Conservation (phyloP, 2,888 invertebrate species). For the Diloba caeruleocephala region DNA sequence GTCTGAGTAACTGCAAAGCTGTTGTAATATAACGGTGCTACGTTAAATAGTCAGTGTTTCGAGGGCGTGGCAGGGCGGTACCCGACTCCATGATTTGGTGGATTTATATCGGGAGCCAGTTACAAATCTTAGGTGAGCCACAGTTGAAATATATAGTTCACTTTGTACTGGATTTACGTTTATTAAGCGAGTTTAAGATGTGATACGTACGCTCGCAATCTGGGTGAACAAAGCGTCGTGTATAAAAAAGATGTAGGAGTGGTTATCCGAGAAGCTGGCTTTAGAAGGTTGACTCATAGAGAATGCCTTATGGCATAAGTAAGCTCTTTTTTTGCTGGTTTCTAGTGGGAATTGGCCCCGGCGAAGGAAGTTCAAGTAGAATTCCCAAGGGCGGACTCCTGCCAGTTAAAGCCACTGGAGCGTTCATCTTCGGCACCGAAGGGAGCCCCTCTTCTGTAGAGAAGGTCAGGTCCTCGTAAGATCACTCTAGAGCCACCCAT, state of each 20-base stretch:
- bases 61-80: conserved; percentile 56
- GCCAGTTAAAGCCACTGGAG: too few relatives aligned
- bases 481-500: too few relatives aligned
- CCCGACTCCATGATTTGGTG: conserved; percentile 57
- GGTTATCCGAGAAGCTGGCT: too few relatives aligned
- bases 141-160: conserved; percentile 77
- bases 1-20: conserved; percentile 52
- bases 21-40: conserved; percentile 44
- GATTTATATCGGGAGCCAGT: conserved; percentile 68
- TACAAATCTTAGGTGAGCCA: conserved; percentile 83
- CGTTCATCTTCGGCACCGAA: too few relatives aligned
- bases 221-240: conserved; percentile 37
- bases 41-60: conserved; percentile 47
- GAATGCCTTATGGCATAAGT: too few relatives aligned
- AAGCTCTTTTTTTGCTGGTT: too few relatives aligned
- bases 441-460: too few relatives aligned
- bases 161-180: conserved; percentile 79
- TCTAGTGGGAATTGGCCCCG: too few relatives aligned
- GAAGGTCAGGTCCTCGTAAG: too few relatives aligned
- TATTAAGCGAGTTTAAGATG: conserved; percentile 73
- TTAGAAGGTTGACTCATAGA: too few relatives aligned
- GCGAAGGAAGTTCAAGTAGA: too few relatives aligned
- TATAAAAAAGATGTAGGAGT: conserved; percentile 8
- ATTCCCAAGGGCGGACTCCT: too few relatives aligned
- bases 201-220: conserved; percentile 52